Evolutionary conservation across 2,113 vertebrate genomes (phyloP), one percentile per base, ranked within the genome.

Genomic region (Parus major): DNA sequence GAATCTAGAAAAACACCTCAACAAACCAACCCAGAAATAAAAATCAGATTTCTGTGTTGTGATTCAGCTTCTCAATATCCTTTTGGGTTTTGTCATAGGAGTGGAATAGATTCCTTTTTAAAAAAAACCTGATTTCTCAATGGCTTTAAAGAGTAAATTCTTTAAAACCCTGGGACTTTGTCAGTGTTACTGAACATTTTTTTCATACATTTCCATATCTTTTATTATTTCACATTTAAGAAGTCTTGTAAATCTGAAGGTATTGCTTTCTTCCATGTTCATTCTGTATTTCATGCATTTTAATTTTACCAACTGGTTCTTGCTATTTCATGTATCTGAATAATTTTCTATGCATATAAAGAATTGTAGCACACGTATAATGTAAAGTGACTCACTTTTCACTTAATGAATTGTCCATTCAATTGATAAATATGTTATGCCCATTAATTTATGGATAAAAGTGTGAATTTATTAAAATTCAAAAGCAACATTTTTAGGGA

Each of bases 1-100:
- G 27, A 75, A 55, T 55, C 12, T 56, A 10, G 11, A 1, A 7
- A 47, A 55, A 28, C 61, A 1, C 0, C 11, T 50, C 23, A 52
- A 11, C 2, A 59, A 52, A 47, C 2, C 7, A 69, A n/a, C 2
- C 0, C 21, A 35, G 14, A 76, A 72, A 83, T 15, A 68, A 78
- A 16, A 66, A 53, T 53, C 17, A 41, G 7, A 31, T 2, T 64
- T 75, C 10, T 1, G 0, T 64, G 25, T 47, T 85, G 22, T 79
- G 25, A 42, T 92, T 82, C 56, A 79, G 5, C 4, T 57, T 50
- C 24, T 55, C 7, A 39, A 16, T 5, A 27, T 42, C 41, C 52
- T 27, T 56, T 15, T 42, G 8, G 0, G 7, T 59, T 88, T 94
- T 72, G 21, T 70, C 29, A 64, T 13, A 65, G 4, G 3, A 83